Percentiles rank a stretch among this genome's conserved stretches.
Evolutionary conservation across 2,113 vertebrate genomes (phyloP).

Genomic region (Eudyptes chrysolophus): DNA sequence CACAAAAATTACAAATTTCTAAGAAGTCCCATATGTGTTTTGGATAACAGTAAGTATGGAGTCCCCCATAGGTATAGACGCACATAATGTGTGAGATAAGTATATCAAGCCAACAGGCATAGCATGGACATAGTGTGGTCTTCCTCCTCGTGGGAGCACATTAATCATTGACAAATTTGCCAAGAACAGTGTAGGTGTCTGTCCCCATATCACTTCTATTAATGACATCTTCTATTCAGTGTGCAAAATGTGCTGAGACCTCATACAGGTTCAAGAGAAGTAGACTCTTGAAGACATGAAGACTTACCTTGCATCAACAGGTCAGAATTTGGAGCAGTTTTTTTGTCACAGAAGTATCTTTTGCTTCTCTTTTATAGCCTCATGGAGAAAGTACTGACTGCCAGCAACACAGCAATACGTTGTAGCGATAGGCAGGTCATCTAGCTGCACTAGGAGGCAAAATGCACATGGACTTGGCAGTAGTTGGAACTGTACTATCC

Average conservation of each 20-base stretch:
- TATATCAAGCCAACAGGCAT: not conserved
- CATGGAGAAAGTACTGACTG: not conserved
- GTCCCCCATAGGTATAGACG: not conserved
- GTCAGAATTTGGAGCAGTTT: not conserved
- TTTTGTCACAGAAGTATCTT: not conserved
- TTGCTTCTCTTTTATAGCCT: not conserved
- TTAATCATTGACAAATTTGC: not conserved
- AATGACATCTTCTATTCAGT: not conserved
- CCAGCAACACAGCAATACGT: not conserved
- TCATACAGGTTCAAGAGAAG: not conserved
- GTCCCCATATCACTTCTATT: not conserved
- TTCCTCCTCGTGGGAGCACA: not conserved
- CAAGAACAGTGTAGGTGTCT: not conserved
- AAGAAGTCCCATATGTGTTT: not conserved
- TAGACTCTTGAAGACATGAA: not conserved
- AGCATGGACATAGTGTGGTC: not conserved
- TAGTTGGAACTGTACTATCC: not conserved
- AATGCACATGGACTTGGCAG: no score
- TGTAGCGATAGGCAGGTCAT: not conserved
- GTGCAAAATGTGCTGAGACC: not conserved
- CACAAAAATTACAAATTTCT: not conserved
- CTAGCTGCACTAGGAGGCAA: not conserved
- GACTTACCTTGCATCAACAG: not conserved
- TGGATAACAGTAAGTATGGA: not conserved
- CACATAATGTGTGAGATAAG: not conserved